These are phyloP conservation scores for Paragorgia papillata DNA, from an alignment of 92 coral and sea anemone genomes.

Conservation along the genomic window DNA sequence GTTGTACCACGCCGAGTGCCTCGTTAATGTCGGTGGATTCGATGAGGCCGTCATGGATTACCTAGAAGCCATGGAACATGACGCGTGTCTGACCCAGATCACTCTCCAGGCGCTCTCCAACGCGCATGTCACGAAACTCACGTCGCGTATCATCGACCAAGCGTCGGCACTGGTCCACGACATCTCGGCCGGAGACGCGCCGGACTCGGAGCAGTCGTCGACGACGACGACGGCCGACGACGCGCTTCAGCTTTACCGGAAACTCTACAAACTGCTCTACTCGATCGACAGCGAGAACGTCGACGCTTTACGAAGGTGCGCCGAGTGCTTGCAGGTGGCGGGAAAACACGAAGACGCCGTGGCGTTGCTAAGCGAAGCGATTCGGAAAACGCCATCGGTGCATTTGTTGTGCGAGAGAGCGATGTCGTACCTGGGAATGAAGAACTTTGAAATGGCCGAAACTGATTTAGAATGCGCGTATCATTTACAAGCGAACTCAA, in stretches of 20 bases:
- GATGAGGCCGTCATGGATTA: slow-evolving; percentile 38
- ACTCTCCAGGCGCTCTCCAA: slow-evolving; percentile 34
- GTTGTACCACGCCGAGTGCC: slow-evolving; percentile 38
- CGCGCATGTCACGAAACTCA: slow-evolving; percentile 41
- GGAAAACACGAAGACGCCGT: slow-evolving; percentile 75
- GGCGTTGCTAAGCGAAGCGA: slow-evolving; percentile 66
- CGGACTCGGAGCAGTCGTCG: slow-evolving; percentile 6
- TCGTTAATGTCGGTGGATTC: slow-evolving; percentile 21
- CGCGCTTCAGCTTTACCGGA: slow-evolving; percentile 34
- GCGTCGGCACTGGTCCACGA: slow-evolving; percentile 44
- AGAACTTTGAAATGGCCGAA: slow-evolving; percentile 24
- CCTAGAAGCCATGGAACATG: slow-evolving; percentile 33
- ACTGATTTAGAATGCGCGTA: slow-evolving; percentile 35
- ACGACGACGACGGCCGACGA: background rate
- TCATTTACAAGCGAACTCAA: slow-evolving; percentile 26
- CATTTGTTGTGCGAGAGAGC: slow-evolving; percentile 41
- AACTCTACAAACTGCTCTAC: slow-evolving; percentile 68
- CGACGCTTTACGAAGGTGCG: slow-evolving; percentile 77
- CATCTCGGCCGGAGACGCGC: slow-evolving; percentile 9
- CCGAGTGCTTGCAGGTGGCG: slow-evolving; percentile 68
- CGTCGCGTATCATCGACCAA: slow-evolving; percentile 41
- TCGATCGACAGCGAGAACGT: slow-evolving; percentile 68
- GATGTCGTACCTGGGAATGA: slow-evolving; percentile 36
- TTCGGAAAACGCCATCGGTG: slow-evolving; percentile 41
- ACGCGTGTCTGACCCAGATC: slow-evolving; percentile 32